Evolutionary conservation across 2,888 invertebrate species (phyloP).

Genomic region (Tenthredo livida): DNA sequence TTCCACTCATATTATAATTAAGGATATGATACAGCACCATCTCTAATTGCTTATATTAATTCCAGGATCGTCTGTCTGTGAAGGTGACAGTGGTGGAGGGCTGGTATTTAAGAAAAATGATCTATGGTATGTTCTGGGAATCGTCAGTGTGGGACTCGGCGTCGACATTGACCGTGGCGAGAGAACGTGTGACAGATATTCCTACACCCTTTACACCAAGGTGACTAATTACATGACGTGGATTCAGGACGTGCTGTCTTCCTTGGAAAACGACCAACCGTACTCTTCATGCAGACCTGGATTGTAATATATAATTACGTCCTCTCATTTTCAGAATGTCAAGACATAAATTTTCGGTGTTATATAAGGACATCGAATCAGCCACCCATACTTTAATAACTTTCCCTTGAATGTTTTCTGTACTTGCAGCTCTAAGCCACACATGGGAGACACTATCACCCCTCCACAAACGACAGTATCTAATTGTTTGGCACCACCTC

Average conservation of each 20-base stretch:
- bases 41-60: constrained; percentile 34
- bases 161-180: constrained; percentile 59
- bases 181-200: constrained; percentile 69
- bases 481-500: neutral
- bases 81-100: constrained; percentile 79
- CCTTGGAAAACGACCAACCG: constrained; percentile 60
- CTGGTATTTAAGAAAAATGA: constrained; percentile 72
- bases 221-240: constrained; percentile 71
- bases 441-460: neutral
- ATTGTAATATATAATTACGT: neutral
- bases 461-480: neutral
- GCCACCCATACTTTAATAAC: neutral
- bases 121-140: constrained; percentile 77
- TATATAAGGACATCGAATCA: neutral
- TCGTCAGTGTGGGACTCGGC: constrained; percentile 77
- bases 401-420: neutral
- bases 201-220: constrained; percentile 75
- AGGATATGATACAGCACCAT: neutral
- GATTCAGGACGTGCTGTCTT: constrained; percentile 69
- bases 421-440: neutral
- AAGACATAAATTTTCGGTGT: too few relatives aligned
- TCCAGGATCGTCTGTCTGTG: constrained; percentile 77
- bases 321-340: neutral
- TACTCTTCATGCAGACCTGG: constrained; percentile 49
- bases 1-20: too few relatives aligned